Conservation (phyloP, 2,888 invertebrate genomes). For the Koerneria pararmatus region DNA sequence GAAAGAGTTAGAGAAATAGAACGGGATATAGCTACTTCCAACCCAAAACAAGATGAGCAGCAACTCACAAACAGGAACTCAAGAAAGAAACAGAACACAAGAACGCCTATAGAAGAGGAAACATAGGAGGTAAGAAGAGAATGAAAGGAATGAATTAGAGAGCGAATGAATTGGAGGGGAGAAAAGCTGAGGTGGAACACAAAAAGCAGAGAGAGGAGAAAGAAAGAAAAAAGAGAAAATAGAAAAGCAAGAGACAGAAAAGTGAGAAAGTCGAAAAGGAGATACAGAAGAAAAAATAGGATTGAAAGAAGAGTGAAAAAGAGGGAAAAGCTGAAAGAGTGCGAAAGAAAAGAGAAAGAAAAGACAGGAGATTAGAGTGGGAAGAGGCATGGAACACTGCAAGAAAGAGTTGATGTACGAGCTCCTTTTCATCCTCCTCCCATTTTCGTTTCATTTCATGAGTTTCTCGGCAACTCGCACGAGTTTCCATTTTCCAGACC, state of each 20-base stretch:
- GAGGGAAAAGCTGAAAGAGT: not conserved
- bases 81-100: no score
- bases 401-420: not conserved
- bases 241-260: no score
- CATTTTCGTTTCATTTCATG: no score
- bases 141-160: conserved; percentile 10
- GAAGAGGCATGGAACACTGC: not conserved
- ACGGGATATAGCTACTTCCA: no score
- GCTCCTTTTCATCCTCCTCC: no score
- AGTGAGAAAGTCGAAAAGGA: conserved; percentile 1
- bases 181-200: not conserved
- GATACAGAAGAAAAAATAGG: not conserved
- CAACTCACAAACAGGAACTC: no score
- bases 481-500: no score
- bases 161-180: not conserved
- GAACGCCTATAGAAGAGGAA: no score
- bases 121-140: no score
- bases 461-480: no score
- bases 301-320: not conserved
- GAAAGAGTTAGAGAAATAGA: conserved; percentile 1
- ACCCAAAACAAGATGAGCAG: no score
- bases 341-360: not conserved
- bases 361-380: not conserved
- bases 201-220: not conserved
- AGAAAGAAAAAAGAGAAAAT: not conserved